phyloP scores from a whole-genome alignment of 2,888 invertebrate genomes.

The Tipula vernalis region DNA sequence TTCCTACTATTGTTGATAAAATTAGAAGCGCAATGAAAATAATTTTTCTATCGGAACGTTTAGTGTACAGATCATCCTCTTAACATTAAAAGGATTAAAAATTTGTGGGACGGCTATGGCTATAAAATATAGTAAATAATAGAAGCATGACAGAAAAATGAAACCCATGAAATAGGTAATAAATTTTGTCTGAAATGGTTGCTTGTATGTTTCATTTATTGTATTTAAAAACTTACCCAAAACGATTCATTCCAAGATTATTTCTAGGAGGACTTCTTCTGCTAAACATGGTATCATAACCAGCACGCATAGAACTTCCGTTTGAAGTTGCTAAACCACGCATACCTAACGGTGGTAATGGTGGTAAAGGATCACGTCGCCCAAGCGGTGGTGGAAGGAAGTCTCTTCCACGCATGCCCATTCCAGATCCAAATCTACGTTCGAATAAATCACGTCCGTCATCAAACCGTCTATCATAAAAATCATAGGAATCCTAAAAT shows the following conservation, averaged over 20 bases:
- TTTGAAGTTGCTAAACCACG: constrained; percentile 37
- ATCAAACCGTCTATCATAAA: constrained; percentile 71
- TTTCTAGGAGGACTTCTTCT: constrained; percentile 59
- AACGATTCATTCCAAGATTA: constrained; percentile 33
- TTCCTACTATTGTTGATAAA: too few species aligned
- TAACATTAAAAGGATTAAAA: too few species aligned
- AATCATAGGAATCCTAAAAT: constrained; percentile 41
- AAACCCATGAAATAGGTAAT: too few species aligned
- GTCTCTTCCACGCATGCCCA: constrained; percentile 30
- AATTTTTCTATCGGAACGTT: too few species aligned
- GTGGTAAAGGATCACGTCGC: constrained; percentile 64
- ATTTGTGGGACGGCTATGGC: too few species aligned
- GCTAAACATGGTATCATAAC: constrained; percentile 71
- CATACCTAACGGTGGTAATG: constrained; percentile 51
- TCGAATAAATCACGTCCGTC: constrained; percentile 70
- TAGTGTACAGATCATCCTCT: too few species aligned
- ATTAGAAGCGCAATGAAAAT: too few species aligned
- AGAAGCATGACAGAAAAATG: too few species aligned
- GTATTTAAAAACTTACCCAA: constrained; percentile 25
- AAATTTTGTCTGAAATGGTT: too few species aligned
- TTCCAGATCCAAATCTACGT: constrained; percentile 52
- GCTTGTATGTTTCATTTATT: too few species aligned
- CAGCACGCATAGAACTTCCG: constrained; percentile 49
- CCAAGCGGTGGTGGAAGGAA: constrained; percentile 53
- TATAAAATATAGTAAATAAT: too few species aligned